These are phyloP conservation scores for Petroica traversi DNA, from an alignment of 2,113 vertebrate genomes.

Conservation along the genomic window DNA sequence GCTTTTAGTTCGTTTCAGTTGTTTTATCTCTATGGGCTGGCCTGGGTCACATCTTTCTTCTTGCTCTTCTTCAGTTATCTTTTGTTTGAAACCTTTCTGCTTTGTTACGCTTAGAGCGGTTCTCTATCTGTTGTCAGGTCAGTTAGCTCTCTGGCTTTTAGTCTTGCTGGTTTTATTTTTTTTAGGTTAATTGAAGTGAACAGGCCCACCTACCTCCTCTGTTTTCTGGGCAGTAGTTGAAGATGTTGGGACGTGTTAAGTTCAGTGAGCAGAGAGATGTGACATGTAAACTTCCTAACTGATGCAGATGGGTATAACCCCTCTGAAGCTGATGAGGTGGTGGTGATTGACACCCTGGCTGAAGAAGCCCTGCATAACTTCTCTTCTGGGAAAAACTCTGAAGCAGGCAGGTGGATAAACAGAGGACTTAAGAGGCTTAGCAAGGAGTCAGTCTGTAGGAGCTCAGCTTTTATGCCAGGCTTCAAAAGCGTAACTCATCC, in stretches of 20 bases:
- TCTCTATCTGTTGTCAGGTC: not conserved
- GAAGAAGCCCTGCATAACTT: not conserved
- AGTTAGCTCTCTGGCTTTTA: not conserved
- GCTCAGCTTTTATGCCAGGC: not conserved
- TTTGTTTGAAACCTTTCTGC: not conserved
- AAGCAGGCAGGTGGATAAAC: not conserved
- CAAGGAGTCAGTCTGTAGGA: conserved; percentile 12
- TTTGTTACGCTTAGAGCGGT: not conserved
- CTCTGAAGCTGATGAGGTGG: not conserved
- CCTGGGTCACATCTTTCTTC: not conserved
- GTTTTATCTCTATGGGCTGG: not conserved
- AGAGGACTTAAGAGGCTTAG: conserved; percentile 50
- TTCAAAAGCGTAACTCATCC: conserved; percentile 7
- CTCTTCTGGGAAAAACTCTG: not conserved
- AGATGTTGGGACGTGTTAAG: not conserved
- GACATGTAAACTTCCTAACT: not conserved
- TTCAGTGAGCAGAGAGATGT: not conserved
- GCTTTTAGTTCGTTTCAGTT: not conserved
- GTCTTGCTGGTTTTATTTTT: not conserved
- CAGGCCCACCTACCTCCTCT: not conserved
- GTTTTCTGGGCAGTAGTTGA: not conserved
- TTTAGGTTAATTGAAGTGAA: not conserved
- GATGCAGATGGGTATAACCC: not conserved
- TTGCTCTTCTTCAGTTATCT: not conserved
- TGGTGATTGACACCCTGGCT: not conserved